These are phyloP conservation scores for Nephrotoma guestfalica DNA, from an alignment of 2,888 invertebrate genomes.

Conservation along the genomic window DNA sequence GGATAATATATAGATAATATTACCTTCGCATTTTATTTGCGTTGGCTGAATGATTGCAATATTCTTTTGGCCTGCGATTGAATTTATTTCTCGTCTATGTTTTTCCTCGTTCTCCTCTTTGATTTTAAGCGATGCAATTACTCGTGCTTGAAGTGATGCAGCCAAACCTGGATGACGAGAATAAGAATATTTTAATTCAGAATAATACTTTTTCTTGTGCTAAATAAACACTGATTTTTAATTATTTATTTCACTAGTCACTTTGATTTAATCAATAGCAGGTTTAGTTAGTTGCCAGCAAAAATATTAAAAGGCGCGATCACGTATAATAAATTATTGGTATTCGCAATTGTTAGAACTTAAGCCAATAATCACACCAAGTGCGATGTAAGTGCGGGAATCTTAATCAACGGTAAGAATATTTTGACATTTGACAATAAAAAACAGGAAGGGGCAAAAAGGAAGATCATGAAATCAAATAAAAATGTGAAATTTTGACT, in stretches of 20 bases:
- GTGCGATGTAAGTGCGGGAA: no score
- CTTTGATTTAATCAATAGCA: background rate
- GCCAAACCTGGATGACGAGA: constrained; percentile 46
- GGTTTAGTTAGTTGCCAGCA: no score
- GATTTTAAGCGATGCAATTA: constrained; percentile 49
- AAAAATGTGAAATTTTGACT: no score
- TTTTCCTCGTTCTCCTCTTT: constrained; percentile 35
- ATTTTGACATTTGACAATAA: no score
- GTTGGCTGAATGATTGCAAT: constrained; percentile 10
- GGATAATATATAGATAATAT: background rate
- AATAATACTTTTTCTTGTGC: background rate
- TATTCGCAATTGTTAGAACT: no score
- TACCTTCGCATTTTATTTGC: constrained; percentile 16
- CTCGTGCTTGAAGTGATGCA: constrained; percentile 67
- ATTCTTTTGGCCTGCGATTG: constrained; percentile 7
- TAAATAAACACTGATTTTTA: background rate
- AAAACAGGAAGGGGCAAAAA: no score
- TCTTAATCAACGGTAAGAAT: no score
- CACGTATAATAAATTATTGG: no score
- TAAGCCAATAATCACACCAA: no score
- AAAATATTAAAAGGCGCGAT: no score
- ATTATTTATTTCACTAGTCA: background rate
- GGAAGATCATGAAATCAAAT: no score
- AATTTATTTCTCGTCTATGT: constrained; percentile 25
- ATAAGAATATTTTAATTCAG: background rate